Evolutionary conservation across 2,113 vertebrate genomes (phyloP).

Genomic region (Cynopterus brachyotis): DNA sequence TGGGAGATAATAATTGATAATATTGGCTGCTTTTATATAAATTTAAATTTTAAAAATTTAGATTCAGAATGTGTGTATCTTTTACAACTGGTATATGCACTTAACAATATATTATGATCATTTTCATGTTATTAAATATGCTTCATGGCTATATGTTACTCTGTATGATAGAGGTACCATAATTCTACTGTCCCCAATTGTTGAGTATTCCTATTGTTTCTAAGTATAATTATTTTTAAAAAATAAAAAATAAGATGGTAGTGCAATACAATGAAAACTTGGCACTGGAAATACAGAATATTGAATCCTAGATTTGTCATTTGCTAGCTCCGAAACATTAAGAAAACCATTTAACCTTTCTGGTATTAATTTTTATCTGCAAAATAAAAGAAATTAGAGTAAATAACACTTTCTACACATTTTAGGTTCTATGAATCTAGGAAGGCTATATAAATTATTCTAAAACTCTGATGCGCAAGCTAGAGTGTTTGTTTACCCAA

Average conservation of each 20-base stretch:
- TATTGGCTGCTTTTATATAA: neutral
- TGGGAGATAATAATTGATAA: neutral
- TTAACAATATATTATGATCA: neutral
- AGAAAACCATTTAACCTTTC: neutral
- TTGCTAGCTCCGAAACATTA: neutral
- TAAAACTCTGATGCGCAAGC: neutral
- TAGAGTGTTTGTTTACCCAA: neutral
- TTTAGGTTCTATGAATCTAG: neutral
- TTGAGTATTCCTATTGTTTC: neutral
- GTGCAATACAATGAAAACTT: neutral
- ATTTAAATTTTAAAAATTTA: neutral
- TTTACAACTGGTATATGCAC: neutral
- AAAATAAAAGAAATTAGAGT: conserved; percentile 27
- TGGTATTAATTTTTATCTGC: neutral
- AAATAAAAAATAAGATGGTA: neutral
- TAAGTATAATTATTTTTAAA: neutral
- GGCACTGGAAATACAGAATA: neutral
- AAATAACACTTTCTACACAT: neutral
- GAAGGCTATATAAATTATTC: neutral
- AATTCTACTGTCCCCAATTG: neutral
- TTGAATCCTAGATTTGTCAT: neutral
- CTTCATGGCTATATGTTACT: neutral
- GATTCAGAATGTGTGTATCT: neutral
- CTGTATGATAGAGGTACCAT: neutral
- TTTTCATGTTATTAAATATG: neutral